Conservation (phyloP, 2,888 invertebrate species). For the Hirtodrosophila cameraria region DNA sequence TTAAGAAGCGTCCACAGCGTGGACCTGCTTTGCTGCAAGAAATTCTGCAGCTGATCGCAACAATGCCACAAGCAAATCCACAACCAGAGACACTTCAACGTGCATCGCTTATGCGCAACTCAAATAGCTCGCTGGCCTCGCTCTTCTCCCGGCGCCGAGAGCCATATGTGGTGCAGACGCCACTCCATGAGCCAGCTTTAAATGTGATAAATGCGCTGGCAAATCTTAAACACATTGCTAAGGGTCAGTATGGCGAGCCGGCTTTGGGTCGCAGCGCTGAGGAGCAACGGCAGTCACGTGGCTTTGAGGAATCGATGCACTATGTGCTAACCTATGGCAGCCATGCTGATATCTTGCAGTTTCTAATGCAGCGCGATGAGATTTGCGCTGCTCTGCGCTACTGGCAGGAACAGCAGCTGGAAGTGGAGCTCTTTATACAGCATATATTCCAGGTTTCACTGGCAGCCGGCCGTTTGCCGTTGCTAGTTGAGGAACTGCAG, state of each 20-base stretch:
- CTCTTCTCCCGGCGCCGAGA: constrained; percentile 84
- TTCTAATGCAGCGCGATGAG: constrained; percentile 90
- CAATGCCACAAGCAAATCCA: constrained; percentile 76
- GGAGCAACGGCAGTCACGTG: constrained; percentile 79
- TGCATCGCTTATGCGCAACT: constrained; percentile 81
- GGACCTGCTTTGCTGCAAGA: constrained; percentile 89
- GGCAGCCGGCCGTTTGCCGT: constrained; percentile 87
- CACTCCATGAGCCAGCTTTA: constrained; percentile 86
- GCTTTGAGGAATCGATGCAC: constrained; percentile 91
- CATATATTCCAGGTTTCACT: constrained; percentile 88
- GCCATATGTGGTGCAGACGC: constrained; percentile 85
- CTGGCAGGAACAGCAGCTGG: constrained; percentile 88
- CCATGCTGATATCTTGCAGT: constrained; percentile 89
- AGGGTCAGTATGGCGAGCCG: constrained; percentile 85
- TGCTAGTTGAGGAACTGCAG: constrained; percentile 87
- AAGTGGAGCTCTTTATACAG: constrained; percentile 90
- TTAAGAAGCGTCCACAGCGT: constrained; percentile 85
- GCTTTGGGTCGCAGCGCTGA: constrained; percentile 44
- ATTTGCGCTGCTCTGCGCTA: constrained; percentile 89
- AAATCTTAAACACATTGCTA: constrained; percentile 86
- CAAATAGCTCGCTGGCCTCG: constrained; percentile 81
- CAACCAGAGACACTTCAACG: constrained; percentile 81
- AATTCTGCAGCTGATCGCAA: constrained; percentile 89
- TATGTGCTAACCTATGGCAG: constrained; percentile 93
- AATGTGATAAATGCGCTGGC: constrained; percentile 87